A percentile compares a stretch with the other conserved stretches of the same genome.
Conservation (phyloP, 2,797 vertebrate species). For the Lithobates sylvaticus region DNA sequence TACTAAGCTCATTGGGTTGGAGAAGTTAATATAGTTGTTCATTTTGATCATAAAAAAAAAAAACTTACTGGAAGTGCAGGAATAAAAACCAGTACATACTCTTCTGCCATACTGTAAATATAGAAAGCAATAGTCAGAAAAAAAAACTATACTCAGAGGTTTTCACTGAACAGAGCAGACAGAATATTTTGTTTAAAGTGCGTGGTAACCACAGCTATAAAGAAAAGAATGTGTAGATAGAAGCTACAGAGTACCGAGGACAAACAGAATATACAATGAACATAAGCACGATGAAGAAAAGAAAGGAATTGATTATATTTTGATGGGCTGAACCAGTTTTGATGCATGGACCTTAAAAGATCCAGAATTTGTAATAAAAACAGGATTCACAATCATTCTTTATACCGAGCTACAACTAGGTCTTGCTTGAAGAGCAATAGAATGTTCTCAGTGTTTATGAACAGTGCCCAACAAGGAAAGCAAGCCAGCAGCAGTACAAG, state of each 20-base stretch:
- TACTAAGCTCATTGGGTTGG: too few species aligned
- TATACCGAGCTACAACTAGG: conserved; percentile 77
- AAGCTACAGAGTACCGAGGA: too few species aligned
- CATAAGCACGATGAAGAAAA: neutral
- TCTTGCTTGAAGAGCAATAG: conserved; percentile 76
- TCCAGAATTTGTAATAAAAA: neutral
- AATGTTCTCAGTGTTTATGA: conserved; percentile 79
- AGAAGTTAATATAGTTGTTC: too few species aligned
- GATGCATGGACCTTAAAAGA: neutral
- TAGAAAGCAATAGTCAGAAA: neutral
- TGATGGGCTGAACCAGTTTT: neutral
- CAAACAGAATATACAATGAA: neutral
- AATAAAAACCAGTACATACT: conserved; percentile 79
- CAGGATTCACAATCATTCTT: neutral
- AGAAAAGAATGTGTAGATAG: neutral
- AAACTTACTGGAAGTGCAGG: conserved; percentile 88
- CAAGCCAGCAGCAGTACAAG: conserved; percentile 80
- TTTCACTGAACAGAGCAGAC: neutral
- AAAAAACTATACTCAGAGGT: neutral
- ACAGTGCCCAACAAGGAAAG: conserved; percentile 81
- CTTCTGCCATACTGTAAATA: conserved; percentile 80
- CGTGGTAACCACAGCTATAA: too few species aligned
- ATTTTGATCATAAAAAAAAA: neutral
- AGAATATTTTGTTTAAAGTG: neutral
- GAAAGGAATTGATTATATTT: neutral